Base-by-base conservation (phyloP, 2,888 invertebrate species). In the Drosophila stalkeri region DNA sequence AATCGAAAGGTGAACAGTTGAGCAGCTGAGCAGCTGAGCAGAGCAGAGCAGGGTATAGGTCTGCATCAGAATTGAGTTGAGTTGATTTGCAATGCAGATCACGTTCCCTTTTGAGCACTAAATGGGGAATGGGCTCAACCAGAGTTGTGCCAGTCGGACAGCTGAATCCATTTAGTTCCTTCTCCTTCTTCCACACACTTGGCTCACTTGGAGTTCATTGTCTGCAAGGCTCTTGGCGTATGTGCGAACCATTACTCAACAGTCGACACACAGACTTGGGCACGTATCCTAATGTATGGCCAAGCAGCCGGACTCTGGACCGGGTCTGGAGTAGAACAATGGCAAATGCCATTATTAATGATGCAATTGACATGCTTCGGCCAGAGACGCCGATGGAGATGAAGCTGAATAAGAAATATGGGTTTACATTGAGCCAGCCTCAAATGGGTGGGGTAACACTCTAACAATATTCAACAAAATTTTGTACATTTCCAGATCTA, bases 321-420 rank as follows among this genome's bases (percentile, higher is more conserved):
- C 27, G 46, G 31, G 44, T 20, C 39, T 55, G 33, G 18, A 55
- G 44, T 35, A 55, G 61, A 54, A 66, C 60, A 70, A n/a, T 65
- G 65, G 59, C 64, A 70, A 81, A 79, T 77, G 65, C 69, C 75
- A 74, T 86, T 89, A 89, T 86, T 86, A 90, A 87, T 88, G 86
- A 81, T 74, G 86, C 83, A 90, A 82, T 90, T 88, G 86, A 85
- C 88, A 77, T 77, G 86, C 72, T 69, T 51, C 47, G 51, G 39
- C 69, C 31, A 51, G 72, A 65, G 59, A 46, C 18, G 51, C 46
- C 35, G 61, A 49, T 46, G 56, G 27, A 46, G 52, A 55, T 31
- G 41, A 31, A 41, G 43, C 20, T 49, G 57, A 33, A 43, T 23
- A 75, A 65, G 86, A 80, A 68, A 75, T 82, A 75, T 82, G 74